These are phyloP conservation scores for Pontoporia blainvillei DNA, from an alignment of 2,113 vertebrate genomes.

Conservation along the genomic window DNA sequence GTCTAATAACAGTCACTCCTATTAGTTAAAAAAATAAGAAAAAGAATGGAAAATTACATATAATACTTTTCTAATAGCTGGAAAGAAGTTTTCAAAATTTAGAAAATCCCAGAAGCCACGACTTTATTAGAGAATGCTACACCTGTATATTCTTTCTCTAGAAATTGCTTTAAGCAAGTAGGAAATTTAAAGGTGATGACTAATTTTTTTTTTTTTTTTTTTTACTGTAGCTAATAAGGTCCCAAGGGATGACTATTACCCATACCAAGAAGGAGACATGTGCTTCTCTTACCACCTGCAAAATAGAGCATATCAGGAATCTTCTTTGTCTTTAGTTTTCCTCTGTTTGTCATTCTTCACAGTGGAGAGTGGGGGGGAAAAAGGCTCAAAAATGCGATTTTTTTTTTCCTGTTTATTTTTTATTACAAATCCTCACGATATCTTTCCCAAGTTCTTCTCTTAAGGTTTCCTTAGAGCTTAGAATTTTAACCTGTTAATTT, in stretches of 20 bases:
- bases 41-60: neutral
- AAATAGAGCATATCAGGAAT: neutral
- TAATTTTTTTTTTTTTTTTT: neutral
- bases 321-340: neutral
- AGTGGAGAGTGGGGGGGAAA: too few relatives aligned
- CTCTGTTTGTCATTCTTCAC: neutral
- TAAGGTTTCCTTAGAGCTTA: neutral
- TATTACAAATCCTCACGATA: neutral
- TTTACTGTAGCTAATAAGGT: conserved; percentile 38
- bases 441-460: neutral
- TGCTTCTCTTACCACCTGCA: neutral
- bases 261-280: neutral
- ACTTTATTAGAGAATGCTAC: neutral
- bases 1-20: neutral
- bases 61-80: neutral
- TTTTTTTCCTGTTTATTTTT: neutral
- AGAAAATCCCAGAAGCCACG: neutral
- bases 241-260: neutral
- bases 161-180: conserved; percentile 17
- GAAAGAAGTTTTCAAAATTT: conserved; percentile 5
- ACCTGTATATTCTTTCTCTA: neutral
- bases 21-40: neutral
- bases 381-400: neutral
- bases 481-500: neutral
- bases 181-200: neutral